Percentiles rank a stretch among this genome's conserved stretches.
Conservation (phyloP, 2,888 invertebrate genomes). For the Aphidoletes aphidimyza region DNA sequence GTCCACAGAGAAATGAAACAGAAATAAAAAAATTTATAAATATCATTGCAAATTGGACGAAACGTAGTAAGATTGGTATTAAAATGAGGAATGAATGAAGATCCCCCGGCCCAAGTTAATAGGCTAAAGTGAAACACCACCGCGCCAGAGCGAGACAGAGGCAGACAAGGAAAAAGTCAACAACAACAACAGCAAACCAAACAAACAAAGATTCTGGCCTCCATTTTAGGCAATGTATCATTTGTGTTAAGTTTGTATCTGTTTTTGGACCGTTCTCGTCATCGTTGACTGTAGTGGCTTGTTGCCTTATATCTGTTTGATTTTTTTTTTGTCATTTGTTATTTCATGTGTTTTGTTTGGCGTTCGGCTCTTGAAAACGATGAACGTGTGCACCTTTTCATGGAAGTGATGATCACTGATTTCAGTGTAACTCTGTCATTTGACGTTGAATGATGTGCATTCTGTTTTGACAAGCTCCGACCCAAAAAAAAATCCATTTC, state of each 20-base stretch:
- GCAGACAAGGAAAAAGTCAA: neutral
- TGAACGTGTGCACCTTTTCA: slow-evolving; percentile 31
- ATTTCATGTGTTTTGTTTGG: neutral
- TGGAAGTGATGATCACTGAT: slow-evolving; percentile 6
- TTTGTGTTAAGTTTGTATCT: slow-evolving; percentile 40
- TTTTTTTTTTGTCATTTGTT: neutral
- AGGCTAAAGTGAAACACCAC: neutral
- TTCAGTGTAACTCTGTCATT: slow-evolving; percentile 48
- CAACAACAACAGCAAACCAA: neutral
- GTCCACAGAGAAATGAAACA: too few species aligned
- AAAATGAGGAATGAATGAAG: slow-evolving; percentile 35
- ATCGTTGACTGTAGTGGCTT: neutral
- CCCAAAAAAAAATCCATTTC: neutral
- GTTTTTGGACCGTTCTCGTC: slow-evolving; percentile 23
- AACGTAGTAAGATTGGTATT: neutral
- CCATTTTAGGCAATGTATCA: slow-evolving; percentile 52
- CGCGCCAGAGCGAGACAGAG: neutral
- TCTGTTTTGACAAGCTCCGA: neutral
- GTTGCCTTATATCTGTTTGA: too few species aligned
- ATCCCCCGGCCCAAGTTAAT: neutral
- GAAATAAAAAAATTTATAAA: neutral
- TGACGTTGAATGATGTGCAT: slow-evolving; percentile 53
- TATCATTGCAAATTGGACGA: slow-evolving; percentile 12
- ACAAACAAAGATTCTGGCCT: slow-evolving; percentile 21
- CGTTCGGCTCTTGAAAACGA: neutral